These are phyloP conservation scores for Anodontia alba DNA, from an alignment of 2,888 invertebrate species.

Conservation along the genomic window DNA sequence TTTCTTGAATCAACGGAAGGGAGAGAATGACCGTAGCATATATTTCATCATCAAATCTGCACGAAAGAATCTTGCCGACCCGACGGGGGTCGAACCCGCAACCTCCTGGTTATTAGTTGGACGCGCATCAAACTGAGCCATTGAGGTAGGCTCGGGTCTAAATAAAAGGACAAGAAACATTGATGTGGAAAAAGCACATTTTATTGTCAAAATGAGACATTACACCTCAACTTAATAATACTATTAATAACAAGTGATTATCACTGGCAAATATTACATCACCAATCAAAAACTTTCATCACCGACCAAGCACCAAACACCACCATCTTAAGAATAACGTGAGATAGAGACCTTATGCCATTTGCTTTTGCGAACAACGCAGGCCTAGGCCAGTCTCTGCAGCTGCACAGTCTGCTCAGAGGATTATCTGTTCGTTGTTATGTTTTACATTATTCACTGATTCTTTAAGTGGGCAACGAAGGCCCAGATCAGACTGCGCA, in stretches of 20 bases:
- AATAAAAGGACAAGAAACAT: no score
- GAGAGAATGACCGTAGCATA: no score
- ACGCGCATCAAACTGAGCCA: no score
- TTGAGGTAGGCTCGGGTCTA: no score
- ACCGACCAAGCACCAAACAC: neutral
- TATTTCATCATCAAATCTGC: no score
- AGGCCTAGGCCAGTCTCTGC: no score
- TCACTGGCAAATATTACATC: neutral
- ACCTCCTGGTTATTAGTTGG: no score
- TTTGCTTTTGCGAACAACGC: neutral
- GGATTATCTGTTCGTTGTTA: neutral
- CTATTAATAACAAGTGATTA: neutral
- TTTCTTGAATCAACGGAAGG: no score
- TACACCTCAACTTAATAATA: conserved; percentile 26
- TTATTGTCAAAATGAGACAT: conserved; percentile 37
- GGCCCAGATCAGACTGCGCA: no score
- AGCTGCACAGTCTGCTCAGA: neutral
- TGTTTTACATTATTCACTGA: neutral
- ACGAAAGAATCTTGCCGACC: no score
- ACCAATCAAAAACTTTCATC: neutral
- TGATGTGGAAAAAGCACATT: conserved; percentile 32
- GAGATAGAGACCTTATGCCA: neutral
- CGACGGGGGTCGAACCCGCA: no score
- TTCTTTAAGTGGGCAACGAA: no score
- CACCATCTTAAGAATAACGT: neutral